Evolutionary conservation across 2,113 vertebrate species (phyloP), one percentile per base, ranked within the genome.

Genomic region (Labeo rohita): DNA sequence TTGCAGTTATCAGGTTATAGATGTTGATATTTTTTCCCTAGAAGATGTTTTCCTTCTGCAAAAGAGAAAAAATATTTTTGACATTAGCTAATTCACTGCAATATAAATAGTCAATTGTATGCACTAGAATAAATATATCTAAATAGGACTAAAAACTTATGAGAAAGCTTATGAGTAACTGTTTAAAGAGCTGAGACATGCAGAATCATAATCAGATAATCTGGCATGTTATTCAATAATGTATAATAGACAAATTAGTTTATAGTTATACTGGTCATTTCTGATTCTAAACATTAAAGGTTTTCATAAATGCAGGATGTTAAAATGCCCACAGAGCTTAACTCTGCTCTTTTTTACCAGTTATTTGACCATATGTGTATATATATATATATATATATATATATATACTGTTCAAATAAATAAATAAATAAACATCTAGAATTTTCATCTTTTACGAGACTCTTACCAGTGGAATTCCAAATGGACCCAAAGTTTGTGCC

Each of bases 391-490:
- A 28, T 28, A 28, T 28, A 28, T 28, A 28, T 28, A 28, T 28
- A 28, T 28, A 28, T 28, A 28, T 28, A 28, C 28, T 28, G 28
- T 28, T 28, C 28, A 8, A n/a, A 61, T 61, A 61, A 61, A 47
- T 47, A 7, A 47, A 72, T 43, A 66, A 13, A 66, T 66, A 66
- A 2, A 70, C 76, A 54, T 28, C n/a, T 47, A 23, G 15, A 52
- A 80, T 54, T 75, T 65, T 50, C 8, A 34, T 4, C 23, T 84
- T 15, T 56, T 56, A 80, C 49, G 10, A 50, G 39, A 52, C 47
- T 63, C 45, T 92, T 84, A 95, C 94, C 93, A 95, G 76, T 72
- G 94, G 92, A 83, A 95, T 92, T 18, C 88, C 86, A 63, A 95
- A 93, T 59, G 94, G 91, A 13, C 93, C 93, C 49, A 95, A 79